A percentile compares a stretch with the other conserved stretches of the same genome.
Evolutionary conservation across 2,888 invertebrate species (phyloP).

Genomic region (Melinopterus prodromus): DNA sequence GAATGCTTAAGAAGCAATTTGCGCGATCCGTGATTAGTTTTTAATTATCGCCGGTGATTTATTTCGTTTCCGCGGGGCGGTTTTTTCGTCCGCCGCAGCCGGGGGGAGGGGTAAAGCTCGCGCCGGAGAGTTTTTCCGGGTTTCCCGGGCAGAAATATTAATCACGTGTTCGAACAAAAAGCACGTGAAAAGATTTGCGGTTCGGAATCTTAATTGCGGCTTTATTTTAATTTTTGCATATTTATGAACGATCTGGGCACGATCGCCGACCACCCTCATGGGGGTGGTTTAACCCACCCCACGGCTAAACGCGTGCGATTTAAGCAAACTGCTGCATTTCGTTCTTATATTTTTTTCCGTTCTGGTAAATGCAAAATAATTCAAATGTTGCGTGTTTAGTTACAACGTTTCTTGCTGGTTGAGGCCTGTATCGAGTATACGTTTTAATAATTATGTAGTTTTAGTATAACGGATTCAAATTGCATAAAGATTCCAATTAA

Average conservation of each 20-base stretch:
- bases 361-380: slow-evolving; percentile 38
- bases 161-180: slow-evolving; percentile 39
- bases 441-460: too few species aligned
- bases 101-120: neutral
- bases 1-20: slow-evolving; percentile 44
- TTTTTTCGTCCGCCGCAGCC: neutral
- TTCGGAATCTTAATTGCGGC: slow-evolving; percentile 38
- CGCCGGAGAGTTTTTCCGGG: slow-evolving; percentile 8
- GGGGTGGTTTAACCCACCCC: neutral
- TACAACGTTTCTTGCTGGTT: neutral
- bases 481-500: too few species aligned
- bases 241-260: slow-evolving; percentile 30
- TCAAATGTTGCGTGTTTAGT: slow-evolving; percentile 36
- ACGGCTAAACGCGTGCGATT: slow-evolving; percentile 6
- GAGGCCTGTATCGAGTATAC: neutral
- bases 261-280: slow-evolving; percentile 14
- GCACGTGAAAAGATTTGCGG: slow-evolving; percentile 34
- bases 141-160: slow-evolving; percentile 41
- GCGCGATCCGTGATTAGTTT: slow-evolving; percentile 48
- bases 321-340: slow-evolving; percentile 11
- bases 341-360: slow-evolving; percentile 16
- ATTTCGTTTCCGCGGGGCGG: slow-evolving; percentile 40
- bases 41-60: slow-evolving; percentile 48
- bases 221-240: slow-evolving; percentile 39
- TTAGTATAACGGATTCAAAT: too few species aligned